Evolutionary conservation across 2,888 invertebrate genomes (phyloP).

Genomic region (Ptilodon capucinus): DNA sequence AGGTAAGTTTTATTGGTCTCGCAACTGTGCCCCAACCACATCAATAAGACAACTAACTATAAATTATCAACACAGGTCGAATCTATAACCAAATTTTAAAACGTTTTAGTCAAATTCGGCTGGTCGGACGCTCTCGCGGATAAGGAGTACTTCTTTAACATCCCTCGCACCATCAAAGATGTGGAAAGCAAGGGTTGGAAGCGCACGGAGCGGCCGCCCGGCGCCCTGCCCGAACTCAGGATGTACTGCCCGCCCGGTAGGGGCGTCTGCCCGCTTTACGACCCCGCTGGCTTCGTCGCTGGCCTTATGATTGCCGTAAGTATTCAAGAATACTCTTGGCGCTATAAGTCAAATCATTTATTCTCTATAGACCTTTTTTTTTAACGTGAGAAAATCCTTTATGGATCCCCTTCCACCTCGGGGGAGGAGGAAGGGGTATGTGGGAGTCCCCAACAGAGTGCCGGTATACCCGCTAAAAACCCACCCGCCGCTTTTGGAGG

Average conservation of each 20-base stretch:
- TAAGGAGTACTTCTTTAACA: slow-evolving; percentile 70
- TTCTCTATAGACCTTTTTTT: too few relatives aligned
- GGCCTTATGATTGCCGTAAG: slow-evolving; percentile 73
- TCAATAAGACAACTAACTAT: not conserved
- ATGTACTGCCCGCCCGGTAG: slow-evolving; percentile 69
- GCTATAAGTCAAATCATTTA: too few relatives aligned
- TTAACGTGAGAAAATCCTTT: too few relatives aligned
- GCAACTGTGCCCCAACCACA: too few relatives aligned
- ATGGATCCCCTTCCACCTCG: too few relatives aligned
- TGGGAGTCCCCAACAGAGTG: too few relatives aligned
- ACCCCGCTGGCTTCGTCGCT: slow-evolving; percentile 68
- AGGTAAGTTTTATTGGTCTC: slow-evolving; percentile 28
- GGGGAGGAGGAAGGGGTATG: too few relatives aligned
- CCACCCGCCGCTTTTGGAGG: too few relatives aligned
- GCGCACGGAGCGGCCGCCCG: slow-evolving; percentile 60
- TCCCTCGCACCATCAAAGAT: slow-evolving; percentile 65
- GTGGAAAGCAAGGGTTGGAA: slow-evolving; percentile 64
- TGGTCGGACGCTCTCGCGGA: slow-evolving; percentile 71
- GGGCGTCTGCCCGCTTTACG: slow-evolving; percentile 67
- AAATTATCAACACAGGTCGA: too few relatives aligned
- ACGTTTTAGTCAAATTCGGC: slow-evolving; percentile 65
- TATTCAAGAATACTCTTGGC: too few relatives aligned
- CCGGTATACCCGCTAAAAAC: too few relatives aligned
- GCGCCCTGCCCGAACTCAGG: slow-evolving; percentile 61
- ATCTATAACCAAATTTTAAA: not conserved